Conservation (phyloP, 2,888 invertebrate species). For the Geophilus truncorum region DNA sequence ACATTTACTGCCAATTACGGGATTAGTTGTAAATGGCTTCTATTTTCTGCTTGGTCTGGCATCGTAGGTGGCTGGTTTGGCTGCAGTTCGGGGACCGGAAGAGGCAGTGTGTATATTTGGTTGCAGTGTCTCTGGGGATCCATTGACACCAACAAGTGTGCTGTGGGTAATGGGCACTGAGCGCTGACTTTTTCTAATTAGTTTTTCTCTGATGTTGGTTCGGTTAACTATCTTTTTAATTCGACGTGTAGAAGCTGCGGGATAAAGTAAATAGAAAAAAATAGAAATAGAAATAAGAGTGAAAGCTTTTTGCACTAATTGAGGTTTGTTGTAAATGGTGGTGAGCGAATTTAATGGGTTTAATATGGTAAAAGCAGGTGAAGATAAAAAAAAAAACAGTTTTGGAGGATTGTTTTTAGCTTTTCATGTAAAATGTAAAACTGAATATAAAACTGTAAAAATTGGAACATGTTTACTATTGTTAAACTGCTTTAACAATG, state of each 20-base stretch:
- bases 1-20: not conserved
- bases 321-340: not conserved
- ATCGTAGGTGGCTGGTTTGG: not conserved
- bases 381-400: not conserved
- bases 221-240: not conserved
- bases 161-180: not conserved
- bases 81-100: not conserved
- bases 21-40: not conserved
- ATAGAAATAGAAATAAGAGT: not conserved
- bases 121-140: not conserved
- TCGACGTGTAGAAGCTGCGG: not conserved
- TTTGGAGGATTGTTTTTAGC: not conserved
- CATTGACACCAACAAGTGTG: not conserved
- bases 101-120: not conserved
- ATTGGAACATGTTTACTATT: too few relatives aligned
- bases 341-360: not conserved
- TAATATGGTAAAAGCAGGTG: not conserved
- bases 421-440: too few relatives aligned
- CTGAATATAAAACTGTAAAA: too few relatives aligned
- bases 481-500: too few relatives aligned
- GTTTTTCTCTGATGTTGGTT: not conserved
- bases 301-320: not conserved
- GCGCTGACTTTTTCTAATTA: not conserved
- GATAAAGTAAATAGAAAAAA: not conserved
- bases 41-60: not conserved